Evolutionary conservation across 2,113 vertebrate genomes (phyloP), one percentile per base, ranked within the genome.

Genomic region (human (Homo sapiens)): DNA sequence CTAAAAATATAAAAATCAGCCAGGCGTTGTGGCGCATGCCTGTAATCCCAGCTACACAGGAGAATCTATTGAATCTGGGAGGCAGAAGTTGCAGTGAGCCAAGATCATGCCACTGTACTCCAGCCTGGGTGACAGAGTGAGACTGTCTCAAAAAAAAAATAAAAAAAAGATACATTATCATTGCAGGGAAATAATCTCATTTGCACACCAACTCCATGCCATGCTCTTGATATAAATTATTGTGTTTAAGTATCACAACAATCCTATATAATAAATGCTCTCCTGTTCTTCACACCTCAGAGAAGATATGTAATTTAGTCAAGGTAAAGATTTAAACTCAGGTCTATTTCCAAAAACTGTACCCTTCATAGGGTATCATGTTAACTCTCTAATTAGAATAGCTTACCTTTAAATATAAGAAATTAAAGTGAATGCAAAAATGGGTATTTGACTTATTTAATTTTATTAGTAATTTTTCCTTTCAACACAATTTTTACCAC

Each of bases 351-450:
- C 82, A 89, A 92, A 93, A 16, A 68, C 1, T 45, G 18, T 50
- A 59, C n/a, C 11, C n/a, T 88, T 83, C 61, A 50, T 4, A 78
- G 43, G 13, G 40, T 12, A 76, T 45, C 23, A 96, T 7, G 57
- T 73, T 48, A 59, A 81, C 17, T 87, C 38, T 57, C 23, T 84
- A 92, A 70, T 83, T 55, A 96, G 82, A 97, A 84, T 35, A 90
- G 17, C 18, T 87, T 93, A 94, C 59, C 40, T 66, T 68, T 23
- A 80, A 87, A 87, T 45, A 55, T 6, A 83, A 89, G 82, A 85
- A 68, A 82, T 35, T 45, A 50, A 89, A 87, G 66, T 55, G 14
- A 93, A 96, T 50, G 10, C 72, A 84, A 79, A 95, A 96, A 90
- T 61, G 52, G 18, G 9, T 76, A 84, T 70, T n/a, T 68, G 78